Evolutionary conservation across 2,113 vertebrate species (phyloP), one percentile per base, ranked within the genome.

Genomic region (Menura novaehollandiae): DNA sequence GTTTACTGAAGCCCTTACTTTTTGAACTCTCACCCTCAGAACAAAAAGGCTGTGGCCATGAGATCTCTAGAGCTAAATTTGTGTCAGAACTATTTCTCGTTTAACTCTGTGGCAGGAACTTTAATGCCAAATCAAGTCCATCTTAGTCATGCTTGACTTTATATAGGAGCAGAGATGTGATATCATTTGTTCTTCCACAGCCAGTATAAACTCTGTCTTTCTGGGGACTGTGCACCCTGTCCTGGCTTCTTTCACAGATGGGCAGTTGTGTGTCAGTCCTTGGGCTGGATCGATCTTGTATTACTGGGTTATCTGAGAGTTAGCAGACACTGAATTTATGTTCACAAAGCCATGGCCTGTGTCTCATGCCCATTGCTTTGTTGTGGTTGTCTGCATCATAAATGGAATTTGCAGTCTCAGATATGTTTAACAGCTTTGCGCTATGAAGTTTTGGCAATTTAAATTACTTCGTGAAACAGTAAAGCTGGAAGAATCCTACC

Each of bases 211-310:
- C 7, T 15, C 23, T 7, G 2, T 59, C 64, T 62, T 91, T 59
- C 66, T 75, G 66, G 8, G 44, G 73, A 28, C 30, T 0, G 0
- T 75, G 44, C 3, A 1, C 41, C 87, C 63, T 91, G 35, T 22
- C 28, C 43, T 68, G n/a, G 16, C 52, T 82, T 44, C 58, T 46
- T 79, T 93, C 63, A 33, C 9, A 24, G 58, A 7, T 58, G 53
- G 53, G 19, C 37, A 52, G 17, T 30, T 72, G 30, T 44, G 16
- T 2, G 2, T 56, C 82, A 58, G 32, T 52, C 62, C 58, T 68
- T 37, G 32, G 27, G 56, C 44, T 66, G 59, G 51, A 37, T 86
- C 3, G 1, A 1, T 83, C 23, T 39, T 39, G 26, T 69, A 7
- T 80, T 73, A 6, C 62, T 69, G 63, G 33, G 9, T 68, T 83